Evolutionary conservation across 2,888 invertebrate genomes (phyloP), one percentile per base, ranked within the genome.

Genomic region (Drosophila putrida): DNA sequence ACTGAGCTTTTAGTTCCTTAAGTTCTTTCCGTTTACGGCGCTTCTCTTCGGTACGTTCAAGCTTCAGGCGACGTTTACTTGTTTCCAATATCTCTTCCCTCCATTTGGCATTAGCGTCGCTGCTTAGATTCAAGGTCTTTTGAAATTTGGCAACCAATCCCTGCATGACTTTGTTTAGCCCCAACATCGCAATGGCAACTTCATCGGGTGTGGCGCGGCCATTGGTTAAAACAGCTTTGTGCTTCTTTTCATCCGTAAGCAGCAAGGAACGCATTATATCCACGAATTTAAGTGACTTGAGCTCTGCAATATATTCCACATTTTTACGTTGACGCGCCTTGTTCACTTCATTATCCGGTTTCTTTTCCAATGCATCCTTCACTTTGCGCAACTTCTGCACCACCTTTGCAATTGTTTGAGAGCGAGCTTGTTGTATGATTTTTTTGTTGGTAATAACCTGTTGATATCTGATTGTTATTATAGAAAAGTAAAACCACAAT

Each of bases 381-480:
- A 91, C 31, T 69, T 90, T 91, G n/a, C 91, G 80, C 39, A 92
- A 78, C 71, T 91, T 92, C 5, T 91, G 91, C 1, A 92, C 89
- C 13, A 92, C 62, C 71, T 91, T 91, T 33, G 91, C 89, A 39
- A 92, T 88, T 8, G 90, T 88, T 61, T 91, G 87, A 0, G 78
- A 76, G 4, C 91, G 90, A 1, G 88, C 88, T 50, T 89, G 78
- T 57, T 88, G 90, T 25, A 92, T 91, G 8, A 76, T 67, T 39
- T 89, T 89, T 65, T 91, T 91, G 68, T 91, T 90, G 75, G 88
- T 81, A 59, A 91, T 86, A 5, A 92, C 85, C 92, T 92, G 25
- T n/a, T 6, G 10, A 1, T 11, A 15, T 28, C 27, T 11, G 6
- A 10, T 15, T 2, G 3, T 35, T 10, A 47, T 31, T 11, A 43